Conservation (phyloP, 2,113 vertebrate species). For the Galbula dea region DNA sequence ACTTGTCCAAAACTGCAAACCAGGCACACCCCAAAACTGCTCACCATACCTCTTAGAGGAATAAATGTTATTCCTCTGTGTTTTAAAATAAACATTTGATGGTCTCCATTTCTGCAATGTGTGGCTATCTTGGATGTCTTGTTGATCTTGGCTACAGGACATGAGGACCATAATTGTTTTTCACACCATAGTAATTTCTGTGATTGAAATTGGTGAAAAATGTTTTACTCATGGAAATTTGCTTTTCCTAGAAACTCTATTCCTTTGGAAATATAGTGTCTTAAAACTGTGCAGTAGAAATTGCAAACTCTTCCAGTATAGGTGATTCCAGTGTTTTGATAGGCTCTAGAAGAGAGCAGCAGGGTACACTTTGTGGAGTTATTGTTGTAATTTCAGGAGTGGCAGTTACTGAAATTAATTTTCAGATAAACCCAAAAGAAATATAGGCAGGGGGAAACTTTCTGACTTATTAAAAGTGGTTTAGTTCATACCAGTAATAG, state of each 20-base stretch:
- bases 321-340: background rate
- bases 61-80: background rate
- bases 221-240: background rate
- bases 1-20: background rate
- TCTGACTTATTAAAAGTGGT: background rate
- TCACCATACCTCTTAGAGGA: background rate
- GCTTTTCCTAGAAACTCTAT: background rate
- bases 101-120: background rate
- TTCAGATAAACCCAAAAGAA: background rate
- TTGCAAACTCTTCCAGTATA: background rate
- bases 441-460: background rate
- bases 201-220: background rate
- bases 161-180: background rate
- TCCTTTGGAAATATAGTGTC: background rate
- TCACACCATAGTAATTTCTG: background rate
- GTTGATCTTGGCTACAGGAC: background rate
- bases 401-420: slow-evolving; percentile 2
- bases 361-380: background rate
- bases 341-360: background rate
- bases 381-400: background rate
- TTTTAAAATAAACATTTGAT: background rate
- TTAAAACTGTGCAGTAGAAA: background rate
- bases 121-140: background rate
- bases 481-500: background rate
- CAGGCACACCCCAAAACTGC: background rate